These are phyloP conservation scores for Neogobius melanostomus DNA, from an alignment of 2,113 vertebrate species.

Conservation along the genomic window DNA sequence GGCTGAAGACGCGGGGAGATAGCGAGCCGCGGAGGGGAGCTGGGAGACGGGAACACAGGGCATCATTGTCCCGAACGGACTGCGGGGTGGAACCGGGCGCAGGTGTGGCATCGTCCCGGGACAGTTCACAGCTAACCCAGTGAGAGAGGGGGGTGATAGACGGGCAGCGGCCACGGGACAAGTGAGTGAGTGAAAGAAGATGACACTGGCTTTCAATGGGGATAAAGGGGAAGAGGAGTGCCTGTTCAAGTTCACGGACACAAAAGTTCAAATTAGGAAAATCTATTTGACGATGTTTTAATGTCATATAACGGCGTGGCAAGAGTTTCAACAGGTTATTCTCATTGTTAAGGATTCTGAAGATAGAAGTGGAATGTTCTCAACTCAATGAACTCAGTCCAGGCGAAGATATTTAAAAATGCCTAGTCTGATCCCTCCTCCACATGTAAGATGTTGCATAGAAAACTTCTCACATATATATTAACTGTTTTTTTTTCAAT, in stretches of 20 bases:
- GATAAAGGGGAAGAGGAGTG: constrained; percentile 54
- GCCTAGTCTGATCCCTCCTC: too few species aligned
- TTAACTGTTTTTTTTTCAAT: neutral
- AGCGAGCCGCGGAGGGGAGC: constrained; percentile 44
- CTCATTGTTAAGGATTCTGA: too few species aligned
- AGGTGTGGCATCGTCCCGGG: constrained; percentile 69
- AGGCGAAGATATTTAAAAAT: too few species aligned
- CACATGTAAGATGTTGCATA: neutral
- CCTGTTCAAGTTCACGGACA: constrained; percentile 42
- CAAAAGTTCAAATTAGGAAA: constrained; percentile 22
- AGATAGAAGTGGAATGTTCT: too few species aligned
- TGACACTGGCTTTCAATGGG: constrained; percentile 58
- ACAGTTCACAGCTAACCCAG: constrained; percentile 29
- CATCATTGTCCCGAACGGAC: constrained; percentile 72
- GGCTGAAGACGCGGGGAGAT: constrained; percentile 44
- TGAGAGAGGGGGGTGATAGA: neutral
- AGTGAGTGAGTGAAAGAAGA: constrained; percentile 59
- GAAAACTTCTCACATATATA: neutral
- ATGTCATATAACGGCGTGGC: too few species aligned
- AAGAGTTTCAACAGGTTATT: too few species aligned
- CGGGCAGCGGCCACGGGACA: constrained; percentile 22
- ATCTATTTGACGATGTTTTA: too few species aligned
- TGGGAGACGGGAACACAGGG: constrained; percentile 66
- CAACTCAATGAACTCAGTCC: too few species aligned
- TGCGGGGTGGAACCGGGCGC: constrained; percentile 47